These are phyloP conservation scores for Ophion slaviceki DNA, from an alignment of 2,888 invertebrate species.

Conservation along the genomic window DNA sequence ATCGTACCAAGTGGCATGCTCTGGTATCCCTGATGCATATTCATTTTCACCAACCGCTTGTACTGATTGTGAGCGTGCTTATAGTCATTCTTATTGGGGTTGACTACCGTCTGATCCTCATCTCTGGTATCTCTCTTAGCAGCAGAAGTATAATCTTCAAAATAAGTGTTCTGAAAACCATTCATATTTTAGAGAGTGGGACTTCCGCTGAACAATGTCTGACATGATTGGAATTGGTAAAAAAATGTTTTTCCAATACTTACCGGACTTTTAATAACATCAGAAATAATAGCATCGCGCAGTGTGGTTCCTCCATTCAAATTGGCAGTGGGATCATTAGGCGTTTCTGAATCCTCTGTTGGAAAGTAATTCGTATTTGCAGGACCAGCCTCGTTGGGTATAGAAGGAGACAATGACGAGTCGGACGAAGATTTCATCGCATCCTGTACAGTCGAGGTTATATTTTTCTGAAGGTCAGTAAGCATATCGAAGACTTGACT, in stretches of 20 bases:
- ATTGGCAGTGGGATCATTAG: neutral
- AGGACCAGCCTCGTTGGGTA: slow-evolving; percentile 4
- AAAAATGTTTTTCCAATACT: neutral
- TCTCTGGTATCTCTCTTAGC: slow-evolving; percentile 71
- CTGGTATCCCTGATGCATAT: slow-evolving; percentile 81
- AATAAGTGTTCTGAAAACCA: slow-evolving; percentile 63
- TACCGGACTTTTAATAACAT: slow-evolving; percentile 74
- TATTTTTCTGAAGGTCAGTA: slow-evolving; percentile 78
- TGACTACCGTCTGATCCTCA: slow-evolving; percentile 52
- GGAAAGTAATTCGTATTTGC: neutral
- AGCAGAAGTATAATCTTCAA: slow-evolving; percentile 53
- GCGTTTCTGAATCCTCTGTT: neutral
- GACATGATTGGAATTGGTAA: too few relatives aligned
- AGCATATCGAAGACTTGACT: slow-evolving; percentile 81
- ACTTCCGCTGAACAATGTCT: too few relatives aligned
- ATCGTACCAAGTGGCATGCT: slow-evolving; percentile 80
- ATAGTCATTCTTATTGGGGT: slow-evolving; percentile 27
- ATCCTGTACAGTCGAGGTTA: slow-evolving; percentile 73
- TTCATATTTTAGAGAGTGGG: neutral
- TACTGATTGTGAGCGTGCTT: slow-evolving; percentile 65
- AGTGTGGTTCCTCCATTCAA: slow-evolving; percentile 27
- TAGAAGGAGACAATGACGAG: neutral
- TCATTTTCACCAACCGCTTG: slow-evolving; percentile 77
- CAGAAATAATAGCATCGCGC: slow-evolving; percentile 74
- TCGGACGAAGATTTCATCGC: slow-evolving; percentile 63